These are phyloP conservation scores for Perizoma affinitatum DNA, from an alignment of 2,888 invertebrate genomes.

Conservation along the genomic window DNA sequence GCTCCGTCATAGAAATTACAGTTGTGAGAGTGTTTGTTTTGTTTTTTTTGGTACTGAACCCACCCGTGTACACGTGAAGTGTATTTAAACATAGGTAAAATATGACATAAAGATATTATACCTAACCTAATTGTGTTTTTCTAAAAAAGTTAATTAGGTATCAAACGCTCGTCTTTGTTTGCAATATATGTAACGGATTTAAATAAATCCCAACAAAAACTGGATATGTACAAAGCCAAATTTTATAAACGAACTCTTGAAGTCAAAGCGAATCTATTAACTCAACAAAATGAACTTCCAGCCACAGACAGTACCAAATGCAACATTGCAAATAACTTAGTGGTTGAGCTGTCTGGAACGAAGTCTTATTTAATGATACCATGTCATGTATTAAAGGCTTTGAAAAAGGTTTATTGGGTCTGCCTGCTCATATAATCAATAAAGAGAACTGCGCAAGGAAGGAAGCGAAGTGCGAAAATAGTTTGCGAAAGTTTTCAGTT, in stretches of 20 bases:
- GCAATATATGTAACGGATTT: not conserved
- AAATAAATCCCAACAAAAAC: slow-evolving; percentile 2
- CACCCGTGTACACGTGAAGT: no score
- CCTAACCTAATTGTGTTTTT: no score
- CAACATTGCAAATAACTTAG: slow-evolving; percentile 11
- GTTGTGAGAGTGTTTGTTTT: no score
- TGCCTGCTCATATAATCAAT: slow-evolving; percentile 8
- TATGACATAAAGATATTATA: no score
- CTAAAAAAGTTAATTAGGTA: no score
- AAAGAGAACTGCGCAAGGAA: slow-evolving; percentile 9
- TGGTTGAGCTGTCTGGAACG: slow-evolving; percentile 6
- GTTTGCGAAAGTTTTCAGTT: slow-evolving; percentile 15
- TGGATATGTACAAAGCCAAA: not conserved
- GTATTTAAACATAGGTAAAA: no score
- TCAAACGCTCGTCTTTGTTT: no score
- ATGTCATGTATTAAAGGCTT: slow-evolving; percentile 14
- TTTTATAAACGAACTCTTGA: slow-evolving; percentile 5
- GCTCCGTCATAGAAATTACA: no score
- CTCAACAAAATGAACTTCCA: slow-evolving; percentile 11
- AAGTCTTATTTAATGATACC: slow-evolving; percentile 20
- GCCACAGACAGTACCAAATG: slow-evolving; percentile 5
- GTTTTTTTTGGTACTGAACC: no score
- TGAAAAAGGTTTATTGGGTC: slow-evolving; percentile 6
- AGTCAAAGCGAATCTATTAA: slow-evolving; percentile 15
- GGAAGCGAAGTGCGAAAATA: slow-evolving; percentile 14